Evolutionary conservation across 2,888 invertebrate species (phyloP).

Genomic region (Diabrotica balteata): DNA sequence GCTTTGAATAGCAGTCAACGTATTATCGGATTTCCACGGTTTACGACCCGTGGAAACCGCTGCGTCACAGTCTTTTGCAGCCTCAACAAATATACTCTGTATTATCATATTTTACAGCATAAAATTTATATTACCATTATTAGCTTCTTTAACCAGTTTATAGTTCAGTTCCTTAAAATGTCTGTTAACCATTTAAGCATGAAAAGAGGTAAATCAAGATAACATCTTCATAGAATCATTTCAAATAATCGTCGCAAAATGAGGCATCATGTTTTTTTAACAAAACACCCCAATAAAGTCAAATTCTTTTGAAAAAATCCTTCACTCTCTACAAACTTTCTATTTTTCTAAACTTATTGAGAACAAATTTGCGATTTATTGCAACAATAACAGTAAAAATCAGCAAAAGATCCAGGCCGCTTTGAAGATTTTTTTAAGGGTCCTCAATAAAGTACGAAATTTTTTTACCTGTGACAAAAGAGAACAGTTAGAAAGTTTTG

Average conservation of each 20-base stretch:
- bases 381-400: slow-evolving; percentile 32
- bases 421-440: slow-evolving; percentile 11
- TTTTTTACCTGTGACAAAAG: slow-evolving; percentile 23
- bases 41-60: no score
- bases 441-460: slow-evolving; percentile 15
- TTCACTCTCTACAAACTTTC: slow-evolving; percentile 5
- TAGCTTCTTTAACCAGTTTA: no score
- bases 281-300: background rate
- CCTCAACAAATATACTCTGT: no score
- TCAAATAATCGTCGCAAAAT: background rate
- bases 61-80: no score
- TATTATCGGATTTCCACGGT: no score
- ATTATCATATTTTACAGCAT: no score
- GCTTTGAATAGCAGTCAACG: no score
- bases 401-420: slow-evolving; percentile 17
- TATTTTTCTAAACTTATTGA: slow-evolving; percentile 5
- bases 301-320: background rate
- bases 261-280: slow-evolving; percentile 3
- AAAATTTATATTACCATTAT: no score
- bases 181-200: no score
- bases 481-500: slow-evolving; percentile 14
- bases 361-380: slow-evolving; percentile 35
- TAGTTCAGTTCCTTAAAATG: no score
- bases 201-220: no score
- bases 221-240: background rate